These are phyloP conservation scores for Orycteropus afer DNA, from an alignment of 2,113 vertebrate species.

Conservation along the genomic window DNA sequence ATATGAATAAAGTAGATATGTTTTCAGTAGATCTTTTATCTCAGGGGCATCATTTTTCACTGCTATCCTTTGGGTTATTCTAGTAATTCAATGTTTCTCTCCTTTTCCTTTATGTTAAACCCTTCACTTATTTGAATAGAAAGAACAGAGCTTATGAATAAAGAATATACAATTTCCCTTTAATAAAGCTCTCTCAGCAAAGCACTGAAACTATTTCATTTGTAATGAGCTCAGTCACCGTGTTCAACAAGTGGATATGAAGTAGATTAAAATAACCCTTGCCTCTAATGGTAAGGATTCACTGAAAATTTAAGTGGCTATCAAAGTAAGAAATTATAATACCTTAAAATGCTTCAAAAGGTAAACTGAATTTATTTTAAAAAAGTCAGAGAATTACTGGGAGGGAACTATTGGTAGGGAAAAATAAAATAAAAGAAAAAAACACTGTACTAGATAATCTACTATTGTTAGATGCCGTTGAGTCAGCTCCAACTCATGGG, in stretches of 20 bases:
- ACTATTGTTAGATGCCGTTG: too few species aligned
- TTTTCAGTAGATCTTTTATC: not conserved
- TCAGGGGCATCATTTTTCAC: not conserved
- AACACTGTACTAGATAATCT: too few species aligned
- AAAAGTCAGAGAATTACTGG: too few species aligned
- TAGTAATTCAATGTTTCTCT: not conserved
- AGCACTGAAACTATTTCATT: not conserved
- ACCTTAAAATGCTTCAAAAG: too few species aligned
- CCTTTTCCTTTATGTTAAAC: not conserved
- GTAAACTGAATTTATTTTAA: too few species aligned
- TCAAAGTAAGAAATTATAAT: too few species aligned
- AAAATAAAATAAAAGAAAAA: too few species aligned
- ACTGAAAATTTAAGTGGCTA: not conserved
- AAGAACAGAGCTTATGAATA: not conserved
- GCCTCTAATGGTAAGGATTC: not conserved
- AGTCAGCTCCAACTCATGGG: too few species aligned
- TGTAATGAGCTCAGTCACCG: not conserved
- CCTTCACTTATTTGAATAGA: not conserved
- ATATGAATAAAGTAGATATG: not conserved
- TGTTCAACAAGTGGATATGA: not conserved
- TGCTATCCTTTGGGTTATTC: not conserved
- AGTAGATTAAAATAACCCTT: not conserved
- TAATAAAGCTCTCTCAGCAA: too few species aligned
- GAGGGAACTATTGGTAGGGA: too few species aligned
- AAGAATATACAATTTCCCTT: not conserved